Base-by-base conservation (phyloP, 2,888 invertebrate species). In the Sussaba pulchella region DNA sequence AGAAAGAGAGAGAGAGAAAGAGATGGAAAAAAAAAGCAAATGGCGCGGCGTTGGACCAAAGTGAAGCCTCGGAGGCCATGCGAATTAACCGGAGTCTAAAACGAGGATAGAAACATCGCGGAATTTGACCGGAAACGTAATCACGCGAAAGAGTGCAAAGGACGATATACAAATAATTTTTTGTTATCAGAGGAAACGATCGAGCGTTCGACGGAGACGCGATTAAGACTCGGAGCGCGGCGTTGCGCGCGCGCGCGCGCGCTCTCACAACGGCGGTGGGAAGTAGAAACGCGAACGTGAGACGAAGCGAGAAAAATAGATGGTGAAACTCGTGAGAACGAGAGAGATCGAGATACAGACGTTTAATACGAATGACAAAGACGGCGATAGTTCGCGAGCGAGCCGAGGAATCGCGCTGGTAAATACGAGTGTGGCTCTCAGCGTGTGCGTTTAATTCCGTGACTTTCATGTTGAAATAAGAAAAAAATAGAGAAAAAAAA, bases 391-490 rank as follows among this genome's bases (percentile, higher is more conserved):
- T 77, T 73, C 72, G 78, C 71, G 66, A 74, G 78, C 64, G 47
- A 70, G 12, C 14, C 59, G 50, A 14, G 17, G 71, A 71, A 72
- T 76, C 75, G 54, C 75, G 54, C 71, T 78, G 61, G 70, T 71
- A 78, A 81, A 75, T 74, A 66, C 63, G 43, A 41, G 31, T 24
- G 54, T n/a, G n/a, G 57, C 50, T 39, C 67, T 70, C 63, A 19
- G 52, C 9, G 73, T 72, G 71, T 50, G 47, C 17, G 24, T 61
- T 54, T 71, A 61, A 66, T 36, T 70, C 82, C 70, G 82, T 83
- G 81, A 81, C 78, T 80, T 75, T 82, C 76, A 83, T 83, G 84
- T 81, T 76, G 78, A 77, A 39, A 59, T 39, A 59, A 59, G 36
- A n/a, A 12, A 2, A n/a, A 12, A 2, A 43, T 31, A 31, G 6